These are phyloP conservation scores for Prionailurus bengalensis DNA, from an alignment of 2,113 vertebrate species.

Conservation along the genomic window DNA sequence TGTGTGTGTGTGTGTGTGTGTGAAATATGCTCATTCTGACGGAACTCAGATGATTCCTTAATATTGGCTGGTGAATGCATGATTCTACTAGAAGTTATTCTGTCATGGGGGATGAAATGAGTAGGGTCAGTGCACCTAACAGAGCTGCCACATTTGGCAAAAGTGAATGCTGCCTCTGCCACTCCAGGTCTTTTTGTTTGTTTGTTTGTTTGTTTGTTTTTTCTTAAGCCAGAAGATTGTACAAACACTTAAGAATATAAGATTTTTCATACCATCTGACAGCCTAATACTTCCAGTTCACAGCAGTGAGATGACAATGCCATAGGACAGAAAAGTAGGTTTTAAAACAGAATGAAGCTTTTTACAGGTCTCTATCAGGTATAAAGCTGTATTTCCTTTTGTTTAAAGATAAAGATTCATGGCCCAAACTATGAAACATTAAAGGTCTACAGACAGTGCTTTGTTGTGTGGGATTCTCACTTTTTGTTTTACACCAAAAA, in stretches of 20 bases:
- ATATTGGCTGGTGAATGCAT: not conserved
- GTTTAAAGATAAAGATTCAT: not conserved
- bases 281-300: not conserved
- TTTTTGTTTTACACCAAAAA: not conserved
- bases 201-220: not conserved
- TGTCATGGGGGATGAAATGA: not conserved
- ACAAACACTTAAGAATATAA: not conserved
- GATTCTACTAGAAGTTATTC: not conserved
- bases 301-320: not conserved
- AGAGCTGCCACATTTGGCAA: not conserved
- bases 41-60: not conserved
- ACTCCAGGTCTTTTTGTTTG: not conserved
- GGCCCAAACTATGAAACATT: not conserved
- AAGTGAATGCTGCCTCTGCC: not conserved
- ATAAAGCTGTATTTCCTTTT: not conserved
- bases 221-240: not conserved
- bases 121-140: not conserved
- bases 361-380: not conserved
- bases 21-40: not conserved
- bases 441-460: not conserved
- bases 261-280: not conserved
- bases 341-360: conserved; percentile 28
- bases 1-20: not conserved
- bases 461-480: not conserved
- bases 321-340: not conserved